Evolutionary conservation across 1,140 invertebrate species (phyloP), one percentile per base, ranked within the genome.

Genomic region (Artemia franciscana): DNA sequence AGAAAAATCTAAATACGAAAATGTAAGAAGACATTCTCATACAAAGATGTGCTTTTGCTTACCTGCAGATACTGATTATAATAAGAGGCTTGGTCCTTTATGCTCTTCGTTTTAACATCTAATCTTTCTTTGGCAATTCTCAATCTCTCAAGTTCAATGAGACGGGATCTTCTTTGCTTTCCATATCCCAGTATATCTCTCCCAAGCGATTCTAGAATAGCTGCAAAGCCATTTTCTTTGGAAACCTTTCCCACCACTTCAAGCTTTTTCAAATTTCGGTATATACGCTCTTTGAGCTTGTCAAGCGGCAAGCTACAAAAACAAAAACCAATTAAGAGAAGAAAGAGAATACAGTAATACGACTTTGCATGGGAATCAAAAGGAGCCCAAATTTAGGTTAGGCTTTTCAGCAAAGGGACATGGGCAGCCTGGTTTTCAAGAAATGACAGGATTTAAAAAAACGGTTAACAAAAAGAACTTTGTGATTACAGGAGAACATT

Each of bases 1-100:
- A n/a, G n/a, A n/a, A n/a, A n/a, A n/a, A n/a, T n/a, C n/a, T n/a
- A n/a, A n/a, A n/a, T n/a, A n/a, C n/a, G n/a, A n/a, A n/a, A n/a
- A n/a, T n/a, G n/a, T n/a, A n/a, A n/a, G n/a, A n/a, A n/a, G n/a
- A n/a, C n/a, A n/a, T n/a, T n/a, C n/a, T n/a, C n/a, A n/a, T n/a
- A n/a, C n/a, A n/a, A n/a, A n/a, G n/a, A n/a, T n/a, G n/a, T n/a
- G 3, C 12, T 51, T 51, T 18, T 51, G 12, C 21, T 3, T 51
- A 51, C 39, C 67, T 84, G 79, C 56, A 87, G 84, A 68, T 88
- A 88, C 66, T 84, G 76, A 67, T 84, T 83, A 68, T 87, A 88
- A 66, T 80, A 88, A 66, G 82, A 77, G 18, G 84, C 80, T 73
- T 88, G 84, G 66, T 86, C 84, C 69, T 85, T 78, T 65, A 84